Evolutionary conservation across 2,888 invertebrate genomes (phyloP), one percentile per base, ranked within the genome.

Genomic region (Drosophila hamatofila): DNA sequence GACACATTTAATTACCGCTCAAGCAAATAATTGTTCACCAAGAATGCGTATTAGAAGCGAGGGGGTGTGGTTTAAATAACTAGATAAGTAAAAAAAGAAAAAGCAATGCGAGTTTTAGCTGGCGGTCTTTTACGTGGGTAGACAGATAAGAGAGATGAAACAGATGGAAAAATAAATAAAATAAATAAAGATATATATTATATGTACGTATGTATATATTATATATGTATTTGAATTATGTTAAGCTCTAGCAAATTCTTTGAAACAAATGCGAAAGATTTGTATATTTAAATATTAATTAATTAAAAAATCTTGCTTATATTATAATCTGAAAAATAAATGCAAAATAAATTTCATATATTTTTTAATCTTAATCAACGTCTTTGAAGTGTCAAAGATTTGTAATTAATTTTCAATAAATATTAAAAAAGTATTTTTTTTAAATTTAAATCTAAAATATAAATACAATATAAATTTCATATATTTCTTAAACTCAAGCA

Each of bases 1-100:
- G 65, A 67, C 74, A 77, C 84, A 81, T 87, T 89, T 72, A 84
- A 84, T 89, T 81, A 75, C 74, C 65, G 62, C 73, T 49, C 75
- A 75, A 41, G 41, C 41, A 18, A 41, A 41, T 18, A 41, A 41
- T 41, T 41, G 18, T 9, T 8, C 18, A 8, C 41, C 18, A 41
- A 44, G 16, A 8, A 23, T 23, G 25, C 44, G 44, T 44, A 12
- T 42, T 42, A 8, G 8, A 8, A 25, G 44, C 3, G 23, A 39
- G 14, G 14, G 44, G 21, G 37, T 37, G 23, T 52, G 35, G 12
- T 25, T 23, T 52, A 23, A 52, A 16, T 37, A n/a, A 23, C 35
- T 48, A 30, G n/a, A n/a, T n/a, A 18, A 27, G 11, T n/a, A 11
- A 6, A 7, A 12, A 18, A 18, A 30, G 6, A 30, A 30, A 49